Evolutionary conservation across 2,113 vertebrate species (phyloP), one percentile per base, ranked within the genome.

Genomic region (Andinoacara biseriatus): DNA sequence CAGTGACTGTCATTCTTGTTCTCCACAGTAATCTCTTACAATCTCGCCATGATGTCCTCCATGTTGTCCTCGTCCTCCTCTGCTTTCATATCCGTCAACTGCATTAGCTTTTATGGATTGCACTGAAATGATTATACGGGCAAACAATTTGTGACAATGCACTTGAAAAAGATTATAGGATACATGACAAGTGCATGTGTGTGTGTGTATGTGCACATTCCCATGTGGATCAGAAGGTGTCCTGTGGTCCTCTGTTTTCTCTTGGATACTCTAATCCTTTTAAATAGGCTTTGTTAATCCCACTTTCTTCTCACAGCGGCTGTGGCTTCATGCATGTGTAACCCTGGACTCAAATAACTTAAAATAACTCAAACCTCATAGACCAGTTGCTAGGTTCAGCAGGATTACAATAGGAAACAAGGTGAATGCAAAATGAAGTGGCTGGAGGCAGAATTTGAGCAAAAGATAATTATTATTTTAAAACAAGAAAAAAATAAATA

Each of bases 221-320:
- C 33, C 24, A 57, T 31, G 82, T 58, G 82, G 58, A 80, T 85
- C 62, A 81, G 61, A 78, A 78, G 89, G 87, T 86, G 86, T 93
- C 88, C 91, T 89, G 87, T 80, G 88, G 91, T 91, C 88, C 84
- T 91, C 85, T 81, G 89, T 87, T 90, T 92, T 88, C 84, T 90
- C 74, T 85, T 54, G 89, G 88, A 90, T 72, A 87, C 87, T 88
- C 90, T 95, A 94, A 95, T 95, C 94, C 93, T 85, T 93, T 93
- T 91, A 94, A 95, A 92, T 93, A 91, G 92, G 82, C 84, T 89
- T 80, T 84, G 86, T 89, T 94, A 95, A 94, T 95, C 94, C 94
- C 59, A 90, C 87, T 91, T 89, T 93, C 84, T 88, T 84, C 84
- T 91, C 86, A 83, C 79, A 85, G 87, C 86, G 78, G 80, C 79